Evolutionary conservation across 2,113 vertebrate species (phyloP).

Genomic region (Cercopithecus mona): DNA sequence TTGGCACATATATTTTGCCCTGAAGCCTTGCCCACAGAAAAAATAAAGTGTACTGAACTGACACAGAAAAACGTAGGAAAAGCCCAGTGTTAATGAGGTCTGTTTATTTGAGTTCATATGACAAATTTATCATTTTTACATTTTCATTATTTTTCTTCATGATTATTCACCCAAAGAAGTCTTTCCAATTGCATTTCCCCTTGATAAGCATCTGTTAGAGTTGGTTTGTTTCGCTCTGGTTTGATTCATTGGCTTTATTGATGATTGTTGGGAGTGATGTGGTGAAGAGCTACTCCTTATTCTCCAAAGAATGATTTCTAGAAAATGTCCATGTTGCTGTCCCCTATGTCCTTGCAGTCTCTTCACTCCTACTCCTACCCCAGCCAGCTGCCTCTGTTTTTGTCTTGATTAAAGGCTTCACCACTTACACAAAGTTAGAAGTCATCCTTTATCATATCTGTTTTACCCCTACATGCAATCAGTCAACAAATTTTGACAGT

Average conservation of each 20-base stretch:
- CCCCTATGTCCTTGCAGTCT: neutral
- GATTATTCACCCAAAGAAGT: neutral
- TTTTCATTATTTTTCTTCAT: slow-evolving; percentile 36
- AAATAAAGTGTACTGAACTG: too few species aligned
- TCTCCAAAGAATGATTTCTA: neutral
- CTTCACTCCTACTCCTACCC: neutral
- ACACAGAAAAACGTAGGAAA: too few species aligned
- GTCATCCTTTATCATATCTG: neutral
- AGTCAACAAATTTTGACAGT: neutral
- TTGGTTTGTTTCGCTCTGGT: neutral
- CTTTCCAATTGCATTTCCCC: neutral
- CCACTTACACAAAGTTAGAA: neutral
- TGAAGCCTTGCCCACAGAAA: neutral
- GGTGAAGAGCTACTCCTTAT: neutral
- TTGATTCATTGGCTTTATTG: neutral
- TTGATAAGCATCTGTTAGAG: neutral
- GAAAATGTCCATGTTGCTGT: neutral
- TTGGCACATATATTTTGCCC: neutral
- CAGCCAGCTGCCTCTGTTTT: neutral
- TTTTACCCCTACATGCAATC: neutral
- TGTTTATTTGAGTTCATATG: neutral
- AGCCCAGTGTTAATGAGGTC: neutral
- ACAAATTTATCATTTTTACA: neutral
- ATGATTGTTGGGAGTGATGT: neutral
- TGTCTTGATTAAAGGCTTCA: neutral